A percentile compares a stretch with the other conserved stretches of the same genome.
Evolutionary conservation across 2,888 invertebrate genomes (phyloP).

Genomic region (Troides helena): DNA sequence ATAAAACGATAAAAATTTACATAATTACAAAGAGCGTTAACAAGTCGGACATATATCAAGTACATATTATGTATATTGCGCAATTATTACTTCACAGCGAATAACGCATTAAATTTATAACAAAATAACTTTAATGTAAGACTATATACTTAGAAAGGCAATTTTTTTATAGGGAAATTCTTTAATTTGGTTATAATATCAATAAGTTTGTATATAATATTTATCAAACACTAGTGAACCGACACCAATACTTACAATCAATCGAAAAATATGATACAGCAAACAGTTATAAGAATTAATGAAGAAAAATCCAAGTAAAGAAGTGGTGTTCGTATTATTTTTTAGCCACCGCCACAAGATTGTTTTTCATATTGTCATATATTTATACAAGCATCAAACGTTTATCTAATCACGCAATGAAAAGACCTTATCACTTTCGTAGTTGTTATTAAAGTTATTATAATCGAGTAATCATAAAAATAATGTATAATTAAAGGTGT

Average conservation of each 20-base stretch:
- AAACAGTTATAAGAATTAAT: no score
- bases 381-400: neutral
- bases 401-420: conserved; percentile 28
- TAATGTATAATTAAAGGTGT: conserved; percentile 51
- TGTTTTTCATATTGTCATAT: neutral
- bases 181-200: no score
- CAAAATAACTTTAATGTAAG: neutral
- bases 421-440: conserved; percentile 27
- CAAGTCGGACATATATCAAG: neutral
- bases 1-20: conserved; percentile 9
- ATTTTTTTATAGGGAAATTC: neutral
- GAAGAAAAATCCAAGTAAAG: neutral
- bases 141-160: no score
- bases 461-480: conserved; percentile 46
- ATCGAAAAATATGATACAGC: no score
- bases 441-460: conserved; percentile 33
- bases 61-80: neutral
- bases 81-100: neutral
- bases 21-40: conserved; percentile 17
- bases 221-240: no score
- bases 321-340: neutral
- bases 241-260: no score
- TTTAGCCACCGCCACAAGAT: neutral
- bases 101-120: neutral
- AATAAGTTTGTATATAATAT: no score